Percentiles rank a stretch among this genome's conserved stretches.
These are phyloP conservation scores for Asobara japonica DNA, from an alignment of 1,140 invertebrate genomes.

Conservation along the genomic window DNA sequence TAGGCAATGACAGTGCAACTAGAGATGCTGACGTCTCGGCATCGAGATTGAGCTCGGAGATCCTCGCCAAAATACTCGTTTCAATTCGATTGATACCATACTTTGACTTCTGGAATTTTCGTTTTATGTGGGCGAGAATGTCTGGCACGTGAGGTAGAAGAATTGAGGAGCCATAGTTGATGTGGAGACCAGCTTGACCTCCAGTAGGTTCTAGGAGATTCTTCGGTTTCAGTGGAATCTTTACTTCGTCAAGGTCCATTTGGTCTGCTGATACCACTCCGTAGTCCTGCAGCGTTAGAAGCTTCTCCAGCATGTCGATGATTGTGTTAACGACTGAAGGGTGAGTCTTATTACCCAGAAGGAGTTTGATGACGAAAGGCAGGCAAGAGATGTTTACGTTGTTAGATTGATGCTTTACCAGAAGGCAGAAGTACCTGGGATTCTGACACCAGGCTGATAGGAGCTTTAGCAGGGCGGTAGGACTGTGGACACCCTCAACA, in stretches of 20 bases:
- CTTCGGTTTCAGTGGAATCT: constrained; percentile 40
- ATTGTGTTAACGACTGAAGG: constrained; percentile 75
- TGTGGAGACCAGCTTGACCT: constrained; percentile 53
- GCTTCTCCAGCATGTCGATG: constrained; percentile 81
- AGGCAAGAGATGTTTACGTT: constrained; percentile 68
- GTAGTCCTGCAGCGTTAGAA: constrained; percentile 75
- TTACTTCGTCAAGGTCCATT: constrained; percentile 53
- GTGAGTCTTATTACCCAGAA: constrained; percentile 75
- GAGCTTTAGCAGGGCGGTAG: constrained; percentile 83
- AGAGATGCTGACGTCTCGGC: constrained; percentile 74
- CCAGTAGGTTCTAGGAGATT: constrained; percentile 44
- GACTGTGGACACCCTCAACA: constrained; percentile 83
- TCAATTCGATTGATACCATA: constrained; percentile 75
- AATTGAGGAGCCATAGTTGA: constrained; percentile 80
- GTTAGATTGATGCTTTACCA: constrained; percentile 71
- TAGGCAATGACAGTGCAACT: constrained; percentile 77
- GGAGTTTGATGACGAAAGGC: constrained; percentile 74
- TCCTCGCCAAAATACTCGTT: constrained; percentile 80
- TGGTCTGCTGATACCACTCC: constrained; percentile 61
- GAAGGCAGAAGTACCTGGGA: constrained; percentile 77
- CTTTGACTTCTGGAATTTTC: constrained; percentile 69
- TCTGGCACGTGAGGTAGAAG: constrained; percentile 77
- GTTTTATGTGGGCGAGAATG: constrained; percentile 78
- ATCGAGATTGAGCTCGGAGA: constrained; percentile 78
- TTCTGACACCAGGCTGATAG: constrained; percentile 81